Percentiles rank a stretch among this genome's conserved stretches.
phyloP scores from a whole-genome alignment of 2,797 vertebrate species.

The Enteromius thamalakanensis region DNA sequence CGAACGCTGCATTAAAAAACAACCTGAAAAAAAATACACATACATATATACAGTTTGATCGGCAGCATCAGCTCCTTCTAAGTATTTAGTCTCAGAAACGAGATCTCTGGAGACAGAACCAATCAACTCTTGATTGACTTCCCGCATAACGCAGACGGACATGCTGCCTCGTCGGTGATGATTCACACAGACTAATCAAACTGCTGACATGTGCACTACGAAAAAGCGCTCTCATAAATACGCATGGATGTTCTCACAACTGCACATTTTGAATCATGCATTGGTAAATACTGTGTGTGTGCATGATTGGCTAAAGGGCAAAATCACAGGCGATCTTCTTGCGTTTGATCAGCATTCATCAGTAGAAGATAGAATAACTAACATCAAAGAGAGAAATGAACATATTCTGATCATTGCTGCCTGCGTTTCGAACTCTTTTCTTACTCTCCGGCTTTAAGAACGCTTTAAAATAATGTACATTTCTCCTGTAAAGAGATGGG shows the following conservation, averaged over 20 bases:
- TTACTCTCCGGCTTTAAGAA: constrained; percentile 13
- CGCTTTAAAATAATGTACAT: constrained; percentile 45
- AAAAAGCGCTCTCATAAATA: constrained; percentile 30
- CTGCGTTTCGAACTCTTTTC: neutral
- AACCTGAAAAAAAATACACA: neutral
- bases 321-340: constrained; percentile 38
- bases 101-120: constrained; percentile 1
- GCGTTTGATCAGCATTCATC: constrained; percentile 45
- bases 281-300: constrained; percentile 41
- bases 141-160: constrained; percentile 16
- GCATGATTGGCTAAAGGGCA: constrained; percentile 44
- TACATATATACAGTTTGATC: constrained; percentile 24
- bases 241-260: constrained; percentile 15
- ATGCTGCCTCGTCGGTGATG: constrained; percentile 7
- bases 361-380: constrained; percentile 40
- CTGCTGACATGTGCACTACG: constrained; percentile 28
- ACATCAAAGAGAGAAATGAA: constrained; percentile 56
- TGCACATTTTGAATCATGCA: constrained; percentile 49
- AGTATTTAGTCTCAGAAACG: constrained; percentile 25
- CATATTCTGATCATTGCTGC: constrained; percentile 2
- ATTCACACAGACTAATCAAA: constrained; percentile 27
- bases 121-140: constrained; percentile 40
- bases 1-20: neutral
- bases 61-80: constrained; percentile 5
- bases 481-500: neutral